Percentiles rank a stretch among this genome's conserved stretches.
Conservation (phyloP, 2,888 invertebrate genomes). For the Ornithoptera alexandrae region DNA sequence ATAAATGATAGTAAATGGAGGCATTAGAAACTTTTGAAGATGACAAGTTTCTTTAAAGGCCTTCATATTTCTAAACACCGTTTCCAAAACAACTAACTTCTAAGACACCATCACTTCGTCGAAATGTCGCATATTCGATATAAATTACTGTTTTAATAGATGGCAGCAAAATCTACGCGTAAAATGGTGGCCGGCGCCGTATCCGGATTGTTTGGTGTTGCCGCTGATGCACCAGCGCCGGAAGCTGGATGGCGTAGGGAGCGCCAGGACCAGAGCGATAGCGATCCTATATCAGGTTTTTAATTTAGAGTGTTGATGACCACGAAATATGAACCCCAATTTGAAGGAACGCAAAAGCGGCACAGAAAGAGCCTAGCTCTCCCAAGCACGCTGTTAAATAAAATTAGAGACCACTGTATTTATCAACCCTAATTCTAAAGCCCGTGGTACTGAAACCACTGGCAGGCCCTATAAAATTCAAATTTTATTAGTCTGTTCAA, state of each 20-base stretch:
- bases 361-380: too few relatives aligned
- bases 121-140: neutral
- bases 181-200: conserved; percentile 69
- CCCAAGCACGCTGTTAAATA: too few relatives aligned
- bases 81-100: neutral
- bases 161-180: conserved; percentile 59
- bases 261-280: conserved; percentile 81
- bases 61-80: too few relatives aligned
- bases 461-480: too few relatives aligned
- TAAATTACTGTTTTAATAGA: conserved; percentile 38
- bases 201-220: conserved; percentile 71
- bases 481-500: neutral
- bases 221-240: conserved; percentile 64
- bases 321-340: too few relatives aligned
- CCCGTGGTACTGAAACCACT: too few relatives aligned
- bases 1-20: neutral
- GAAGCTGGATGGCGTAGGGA: conserved; percentile 68
- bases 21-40: neutral
- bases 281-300: conserved; percentile 81
- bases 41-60: too few relatives aligned
- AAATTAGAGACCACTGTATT: too few relatives aligned
- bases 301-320: neutral
- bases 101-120: neutral
- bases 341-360: too few relatives aligned
- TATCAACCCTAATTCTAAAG: too few relatives aligned